These are phyloP conservation scores for Nerophis lumbriciformis DNA, from an alignment of 2,113 vertebrate genomes.

Conservation along the genomic window DNA sequence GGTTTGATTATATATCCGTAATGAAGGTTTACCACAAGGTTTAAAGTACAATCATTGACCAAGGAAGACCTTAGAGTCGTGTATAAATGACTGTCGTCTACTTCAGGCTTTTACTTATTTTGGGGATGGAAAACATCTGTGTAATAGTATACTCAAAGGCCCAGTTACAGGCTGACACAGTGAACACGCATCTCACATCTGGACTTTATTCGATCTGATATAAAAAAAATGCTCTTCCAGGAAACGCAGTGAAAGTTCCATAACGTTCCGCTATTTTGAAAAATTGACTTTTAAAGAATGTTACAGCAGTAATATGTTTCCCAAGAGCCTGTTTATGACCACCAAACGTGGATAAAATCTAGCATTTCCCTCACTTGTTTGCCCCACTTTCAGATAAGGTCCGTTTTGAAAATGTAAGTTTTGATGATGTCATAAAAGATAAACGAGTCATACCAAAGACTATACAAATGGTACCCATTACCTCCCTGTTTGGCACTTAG, in stretches of 20 bases:
- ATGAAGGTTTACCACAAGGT: slow-evolving; percentile 25
- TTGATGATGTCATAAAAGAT: too few relatives aligned
- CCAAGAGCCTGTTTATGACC: too few relatives aligned
- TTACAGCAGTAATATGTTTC: too few relatives aligned
- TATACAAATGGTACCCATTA: too few relatives aligned
- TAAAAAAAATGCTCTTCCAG: slow-evolving; percentile 10
- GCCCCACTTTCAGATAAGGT: too few relatives aligned
- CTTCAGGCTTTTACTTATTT: background rate
- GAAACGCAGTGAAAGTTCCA: slow-evolving; percentile 9
- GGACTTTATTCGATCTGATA: slow-evolving; percentile 26
- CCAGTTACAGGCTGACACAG: slow-evolving; percentile 11
- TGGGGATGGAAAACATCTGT: slow-evolving; percentile 32
- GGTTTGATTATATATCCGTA: slow-evolving; percentile 41
- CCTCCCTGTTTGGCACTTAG: too few relatives aligned
- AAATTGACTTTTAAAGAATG: too few relatives aligned
- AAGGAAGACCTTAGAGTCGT: slow-evolving; percentile 12
- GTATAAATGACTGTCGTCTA: slow-evolving; percentile 23
- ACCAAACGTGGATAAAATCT: too few relatives aligned
- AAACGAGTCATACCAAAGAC: too few relatives aligned
- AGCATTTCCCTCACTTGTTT: too few relatives aligned
- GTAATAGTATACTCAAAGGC: slow-evolving; percentile 12
- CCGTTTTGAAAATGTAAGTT: too few relatives aligned
- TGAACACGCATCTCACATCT: slow-evolving; percentile 24
- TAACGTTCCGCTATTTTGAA: too few relatives aligned
- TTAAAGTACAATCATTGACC: slow-evolving; percentile 33